phyloP scores from a whole-genome alignment of 2,888 invertebrate genomes.

The Eurois occulta region DNA sequence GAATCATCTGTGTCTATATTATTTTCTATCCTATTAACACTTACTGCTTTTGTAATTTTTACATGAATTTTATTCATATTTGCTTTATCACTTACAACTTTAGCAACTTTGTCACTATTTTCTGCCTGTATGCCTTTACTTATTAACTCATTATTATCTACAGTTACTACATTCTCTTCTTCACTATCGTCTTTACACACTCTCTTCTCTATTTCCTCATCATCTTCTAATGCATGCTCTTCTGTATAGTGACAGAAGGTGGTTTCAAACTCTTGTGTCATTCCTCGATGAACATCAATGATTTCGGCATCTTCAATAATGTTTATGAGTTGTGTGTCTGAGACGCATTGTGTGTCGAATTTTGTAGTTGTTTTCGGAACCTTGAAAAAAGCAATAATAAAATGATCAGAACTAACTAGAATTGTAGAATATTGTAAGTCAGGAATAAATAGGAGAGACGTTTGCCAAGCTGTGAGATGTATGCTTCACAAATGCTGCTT shows the following conservation, averaged over 20 bases:
- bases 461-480: not conserved
- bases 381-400: conserved; percentile 62
- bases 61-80: conserved; percentile 14
- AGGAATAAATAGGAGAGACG: not conserved
- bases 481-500: not conserved
- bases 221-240: not conserved
- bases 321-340: conserved; percentile 83
- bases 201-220: not conserved
- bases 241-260: conserved; percentile 60
- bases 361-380: conserved; percentile 67
- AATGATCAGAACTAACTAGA: not conserved
- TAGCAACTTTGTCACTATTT: not conserved
- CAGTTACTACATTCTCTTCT: not conserved
- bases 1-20: conserved; percentile 25
- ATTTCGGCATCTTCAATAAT: conserved; percentile 82
- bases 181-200: not conserved
- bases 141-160: not conserved
- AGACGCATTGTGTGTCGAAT: conserved; percentile 83
- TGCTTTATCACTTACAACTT: not conserved
- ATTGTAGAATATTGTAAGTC: not conserved
- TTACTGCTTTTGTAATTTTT: conserved; percentile 4
- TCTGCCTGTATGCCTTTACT: not conserved
- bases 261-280: conserved; percentile 80
- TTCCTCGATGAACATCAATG: conserved; percentile 69
- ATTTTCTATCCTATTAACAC: conserved; percentile 3